Percentiles rank a stretch among this genome's conserved stretches.
phyloP scores from a whole-genome alignment of 2,113 vertebrate genomes.

The Capreolus pygargus region DNA sequence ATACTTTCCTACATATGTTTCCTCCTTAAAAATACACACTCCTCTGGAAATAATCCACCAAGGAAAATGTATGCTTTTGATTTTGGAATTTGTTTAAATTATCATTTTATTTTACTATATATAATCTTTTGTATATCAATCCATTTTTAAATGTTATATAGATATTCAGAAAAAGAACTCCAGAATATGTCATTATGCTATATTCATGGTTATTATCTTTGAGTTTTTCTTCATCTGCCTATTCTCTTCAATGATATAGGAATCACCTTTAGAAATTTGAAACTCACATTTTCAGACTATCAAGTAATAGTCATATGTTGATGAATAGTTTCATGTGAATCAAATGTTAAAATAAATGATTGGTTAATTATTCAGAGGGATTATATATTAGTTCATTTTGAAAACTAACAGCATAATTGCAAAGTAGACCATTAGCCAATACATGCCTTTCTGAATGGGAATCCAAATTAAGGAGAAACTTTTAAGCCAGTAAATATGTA shows the following conservation, averaged over 20 bases:
- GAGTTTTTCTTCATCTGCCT: background rate
- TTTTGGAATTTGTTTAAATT: background rate
- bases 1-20: background rate
- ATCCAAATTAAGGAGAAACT: conserved; percentile 20
- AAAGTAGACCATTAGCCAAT: conserved; percentile 25
- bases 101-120: background rate
- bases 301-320: background rate
- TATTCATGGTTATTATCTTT: background rate
- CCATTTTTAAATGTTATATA: background rate
- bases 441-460: conserved; percentile 1
- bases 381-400: conserved; percentile 36
- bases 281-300: background rate
- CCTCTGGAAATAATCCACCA: background rate
- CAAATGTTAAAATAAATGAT: conserved; percentile 43
- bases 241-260: background rate
- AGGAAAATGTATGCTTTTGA: background rate
- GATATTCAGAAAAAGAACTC: background rate
- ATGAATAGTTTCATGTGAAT: conserved; percentile 17
- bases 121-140: background rate
- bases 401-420: background rate
- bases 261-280: background rate
- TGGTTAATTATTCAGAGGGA: conserved; percentile 29
- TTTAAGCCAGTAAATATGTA: conserved; percentile 36
- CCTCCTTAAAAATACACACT: background rate
- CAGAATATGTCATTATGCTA: background rate